Evolutionary conservation across 1,140 invertebrate genomes (phyloP), one percentile per base, ranked within the genome.

Genomic region (Pseudobourletiella spinata): DNA sequence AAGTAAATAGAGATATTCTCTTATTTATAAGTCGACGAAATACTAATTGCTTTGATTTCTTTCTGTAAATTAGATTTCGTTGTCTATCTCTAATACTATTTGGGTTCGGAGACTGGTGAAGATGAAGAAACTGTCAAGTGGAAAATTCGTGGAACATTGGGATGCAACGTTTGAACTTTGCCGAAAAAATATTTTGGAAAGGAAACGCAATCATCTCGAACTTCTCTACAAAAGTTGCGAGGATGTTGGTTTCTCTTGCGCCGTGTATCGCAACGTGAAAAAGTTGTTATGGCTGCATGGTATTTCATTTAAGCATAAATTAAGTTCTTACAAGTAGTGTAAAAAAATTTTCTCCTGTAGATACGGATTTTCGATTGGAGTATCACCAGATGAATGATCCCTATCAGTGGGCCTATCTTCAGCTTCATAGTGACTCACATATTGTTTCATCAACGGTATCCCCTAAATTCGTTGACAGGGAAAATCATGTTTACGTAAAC

Each of bases 41-140:
- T 16, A 46, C n/a, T 46, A 11, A 11, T 8, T 46, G 18, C 24
- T 46, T 8, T 22, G n/a, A 4, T 46, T 4, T 22, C 8, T 39
- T 11, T 39, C 8, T 39, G 35, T n/a, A 39, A 11, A 39, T 46
- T 46, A 55, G 52, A 55, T 55, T 24, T 18, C 52, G 6, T 20
- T 55, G 2, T 35, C 52, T 2, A 55, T 55, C 22, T 3, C 15
- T 18, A 55, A 39, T 22, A 35, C 52, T 3, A 39, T 55, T 35
- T 55, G 52, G 52, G 52, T 55, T 8, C n/a, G 22, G 16, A 4
- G 52, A 35, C 52, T 55, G 16, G 52, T 55, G 14, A 8, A 55
- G 25, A 6, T 8, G 25, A 55, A 55, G 39, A 55, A 55, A 35
- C 3, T 55, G 8, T 3, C 2, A 14, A 35, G 2, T 8, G 32